Evolutionary conservation across 1,140 invertebrate genomes (phyloP), one percentile per base, ranked within the genome.

Genomic region (Oncopodura yosiiana): DNA sequence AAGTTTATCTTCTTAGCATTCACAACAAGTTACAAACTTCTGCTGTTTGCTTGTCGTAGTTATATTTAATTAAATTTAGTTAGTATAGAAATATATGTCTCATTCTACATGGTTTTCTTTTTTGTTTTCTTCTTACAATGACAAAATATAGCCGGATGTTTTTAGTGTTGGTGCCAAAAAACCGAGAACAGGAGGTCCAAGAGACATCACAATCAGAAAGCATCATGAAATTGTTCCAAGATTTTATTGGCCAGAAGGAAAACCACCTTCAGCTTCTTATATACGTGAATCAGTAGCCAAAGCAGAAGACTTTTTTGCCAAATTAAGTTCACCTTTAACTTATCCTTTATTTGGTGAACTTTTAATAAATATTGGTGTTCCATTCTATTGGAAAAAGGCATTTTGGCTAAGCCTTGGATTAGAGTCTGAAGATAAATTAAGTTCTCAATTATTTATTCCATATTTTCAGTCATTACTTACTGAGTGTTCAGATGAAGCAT

Each of bases 311-410:
- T 34, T 51, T 44, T 43, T 60, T 16, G 12, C 23, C 9, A 56
- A 60, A 24, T 48, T 36, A 27, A 32, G 49, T n/a, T 34, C 34
- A 9, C 27, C 32, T 23, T n/a, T 60, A 14, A 45, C 16, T 21
- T 60, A 57, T 51, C 27, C 23, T 18, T 46, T 60, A 26, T 53
- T 63, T 56, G 48, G 34, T 16, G 38, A 51, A 27, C 57, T 61
- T 12, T 26, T 67, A 6, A 61, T 71, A 67, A 62, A 67, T 5
- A 69, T 68, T 53, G 70, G 70, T 18, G 56, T 79, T 38, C 89
- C 92, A 18, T 74, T 94, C 30, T 97, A 95, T 71, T 96, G 92
- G 92, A 95, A 95, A 70, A 82, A 86, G 66, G 86, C 90, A 49
- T 73, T 96, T 53, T 94, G 93, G 73, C 77, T 81, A 64, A 82